phyloP scores from a whole-genome alignment of 2,888 invertebrate genomes.

The Monopis laevigella region DNA sequence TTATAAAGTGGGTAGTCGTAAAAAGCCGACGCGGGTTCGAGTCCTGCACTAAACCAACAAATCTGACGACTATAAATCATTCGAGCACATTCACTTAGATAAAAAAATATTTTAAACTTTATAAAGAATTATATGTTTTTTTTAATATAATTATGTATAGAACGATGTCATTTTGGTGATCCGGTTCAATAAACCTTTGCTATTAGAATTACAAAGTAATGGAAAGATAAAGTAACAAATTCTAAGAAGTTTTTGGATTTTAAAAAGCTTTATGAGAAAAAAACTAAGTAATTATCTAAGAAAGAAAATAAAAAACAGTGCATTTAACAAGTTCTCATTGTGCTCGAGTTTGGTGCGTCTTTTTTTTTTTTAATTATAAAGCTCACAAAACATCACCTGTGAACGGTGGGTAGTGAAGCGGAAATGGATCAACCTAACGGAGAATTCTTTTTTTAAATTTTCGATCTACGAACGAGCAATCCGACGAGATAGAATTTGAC shows the following conservation, averaged over 20 bases:
- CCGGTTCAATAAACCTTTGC: background rate
- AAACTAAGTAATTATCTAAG: constrained; percentile 3
- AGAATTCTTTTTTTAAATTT: constrained; percentile 30
- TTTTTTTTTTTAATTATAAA: constrained; percentile 59
- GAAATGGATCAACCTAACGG: constrained; percentile 62
- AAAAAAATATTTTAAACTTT: too few relatives aligned
- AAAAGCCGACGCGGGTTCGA: constrained; percentile 47
- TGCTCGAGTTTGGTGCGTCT: constrained; percentile 30
- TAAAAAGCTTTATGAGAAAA: background rate
- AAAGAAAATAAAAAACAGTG: constrained; percentile 28
- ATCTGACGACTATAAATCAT: constrained; percentile 65
- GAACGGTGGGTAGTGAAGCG: constrained; percentile 54
- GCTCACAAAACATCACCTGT: constrained; percentile 54
- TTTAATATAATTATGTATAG: background rate
- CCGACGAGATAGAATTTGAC: constrained; percentile 51
- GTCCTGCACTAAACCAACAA: constrained; percentile 53
- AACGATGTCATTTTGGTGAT: background rate
- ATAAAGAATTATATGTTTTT: too few relatives aligned
- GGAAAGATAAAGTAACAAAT: background rate
- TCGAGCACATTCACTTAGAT: constrained; percentile 44
- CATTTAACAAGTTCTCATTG: constrained; percentile 52
- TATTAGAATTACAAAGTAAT: background rate
- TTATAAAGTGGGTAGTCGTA: constrained; percentile 4
- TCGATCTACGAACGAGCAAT: constrained; percentile 23
- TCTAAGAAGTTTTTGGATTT: too few relatives aligned